phyloP scores from a whole-genome alignment of 37 sponge, comb jelly and placozoan genomes.

The Beroe forskalii region DNA sequence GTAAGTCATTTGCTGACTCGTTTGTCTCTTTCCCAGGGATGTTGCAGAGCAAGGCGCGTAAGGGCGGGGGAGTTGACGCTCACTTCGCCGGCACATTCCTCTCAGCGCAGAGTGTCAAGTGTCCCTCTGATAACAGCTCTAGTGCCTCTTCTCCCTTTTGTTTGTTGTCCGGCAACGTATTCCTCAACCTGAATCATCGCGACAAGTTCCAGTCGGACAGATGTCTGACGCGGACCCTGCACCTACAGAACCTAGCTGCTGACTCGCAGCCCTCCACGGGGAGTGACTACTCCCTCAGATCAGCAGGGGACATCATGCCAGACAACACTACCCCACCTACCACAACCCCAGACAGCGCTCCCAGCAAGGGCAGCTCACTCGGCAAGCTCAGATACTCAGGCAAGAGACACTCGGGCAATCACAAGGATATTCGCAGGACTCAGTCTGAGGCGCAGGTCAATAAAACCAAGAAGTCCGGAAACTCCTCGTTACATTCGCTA shows the following conservation, averaged over 20 bases:
- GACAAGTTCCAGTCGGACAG: constrained; percentile 19
- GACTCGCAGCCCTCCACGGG: constrained; percentile 36
- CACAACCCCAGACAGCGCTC: too few relatives aligned
- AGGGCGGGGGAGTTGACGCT: neutral
- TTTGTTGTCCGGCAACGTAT: neutral
- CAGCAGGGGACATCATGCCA: neutral
- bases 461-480: constrained; percentile 4
- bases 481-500: neutral
- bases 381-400: neutral
- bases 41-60: neutral
- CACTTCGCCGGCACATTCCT: constrained; percentile 63
- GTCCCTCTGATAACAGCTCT: neutral
- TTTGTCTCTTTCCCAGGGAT: too few relatives aligned
- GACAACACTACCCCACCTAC: too few relatives aligned
- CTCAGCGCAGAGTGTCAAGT: neutral
- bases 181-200: neutral
- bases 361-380: neutral
- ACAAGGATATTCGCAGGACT: constrained; percentile 6
- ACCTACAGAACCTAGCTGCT: constrained; percentile 49
- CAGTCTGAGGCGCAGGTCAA: constrained; percentile 56
- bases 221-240: constrained; percentile 13
- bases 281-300: neutral
- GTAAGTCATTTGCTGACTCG: too few relatives aligned
- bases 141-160: neutral
- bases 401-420: neutral